A percentile compares a stretch with the other conserved stretches of the same genome.
These are phyloP conservation scores for Macrosiphum euphorbiae DNA, from an alignment of 2,888 invertebrate species.

Conservation along the genomic window DNA sequence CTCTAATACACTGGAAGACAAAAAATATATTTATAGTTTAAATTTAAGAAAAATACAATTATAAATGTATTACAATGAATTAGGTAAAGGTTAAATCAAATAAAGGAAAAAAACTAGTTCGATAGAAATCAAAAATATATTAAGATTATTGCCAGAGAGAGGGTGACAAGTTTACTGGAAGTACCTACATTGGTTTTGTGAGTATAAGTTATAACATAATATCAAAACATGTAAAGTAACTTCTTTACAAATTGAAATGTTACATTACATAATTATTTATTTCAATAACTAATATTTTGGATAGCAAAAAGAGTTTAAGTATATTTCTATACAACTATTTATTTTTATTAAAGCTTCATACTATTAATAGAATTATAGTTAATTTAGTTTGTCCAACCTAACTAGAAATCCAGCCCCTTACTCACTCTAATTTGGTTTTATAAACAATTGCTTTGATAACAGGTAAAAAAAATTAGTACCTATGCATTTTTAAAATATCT, in stretches of 20 bases:
- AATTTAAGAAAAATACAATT: background rate
- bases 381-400: background rate
- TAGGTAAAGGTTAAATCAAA: no score
- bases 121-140: no score
- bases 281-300: background rate
- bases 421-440: no score
- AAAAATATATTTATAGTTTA: background rate
- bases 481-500: no score
- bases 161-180: no score
- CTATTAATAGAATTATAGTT: background rate
- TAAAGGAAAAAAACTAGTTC: no score
- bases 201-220: background rate
- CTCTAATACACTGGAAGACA: conserved; percentile 81
- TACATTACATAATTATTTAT: background rate
- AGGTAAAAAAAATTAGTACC: no score
- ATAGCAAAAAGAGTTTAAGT: background rate
- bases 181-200: no score
- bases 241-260: background rate
- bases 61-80: background rate
- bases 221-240: background rate
- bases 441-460: no score
- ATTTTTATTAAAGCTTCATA: background rate
- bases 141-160: no score
- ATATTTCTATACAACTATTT: background rate
- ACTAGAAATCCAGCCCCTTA: background rate